Evolutionary conservation across 2,797 vertebrate species (phyloP).

Genomic region (Enteromius argenteus): DNA sequence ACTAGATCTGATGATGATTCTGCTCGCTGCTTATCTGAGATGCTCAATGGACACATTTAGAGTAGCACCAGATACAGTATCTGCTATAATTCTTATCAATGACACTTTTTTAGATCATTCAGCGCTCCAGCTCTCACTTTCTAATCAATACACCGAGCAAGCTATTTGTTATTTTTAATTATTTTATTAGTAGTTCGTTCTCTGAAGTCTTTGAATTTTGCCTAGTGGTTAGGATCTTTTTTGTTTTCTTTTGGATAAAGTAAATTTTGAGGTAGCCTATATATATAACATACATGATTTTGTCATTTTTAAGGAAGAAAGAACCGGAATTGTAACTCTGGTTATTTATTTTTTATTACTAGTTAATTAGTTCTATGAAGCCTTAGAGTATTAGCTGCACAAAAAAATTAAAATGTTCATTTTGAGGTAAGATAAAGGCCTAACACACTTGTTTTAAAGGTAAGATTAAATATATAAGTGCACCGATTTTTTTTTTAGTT

Average conservation of each 20-base stretch:
- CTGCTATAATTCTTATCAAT: background rate
- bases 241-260: background rate
- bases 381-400: background rate
- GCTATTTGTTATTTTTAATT: background rate
- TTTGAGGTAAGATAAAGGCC: background rate
- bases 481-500: background rate
- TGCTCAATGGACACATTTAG: background rate
- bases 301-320: background rate
- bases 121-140: slow-evolving; percentile 2
- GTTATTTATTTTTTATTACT: background rate
- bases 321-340: background rate
- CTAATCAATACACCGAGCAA: background rate
- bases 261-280: background rate
- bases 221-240: background rate
- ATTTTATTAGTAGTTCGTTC: background rate
- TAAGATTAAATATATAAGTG: too few relatives aligned
- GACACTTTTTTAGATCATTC: background rate
- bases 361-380: background rate
- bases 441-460: background rate
- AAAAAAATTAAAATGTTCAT: background rate
- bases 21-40: background rate
- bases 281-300: background rate
- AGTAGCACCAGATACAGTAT: background rate
- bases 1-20: background rate
- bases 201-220: background rate